phyloP scores from a whole-genome alignment of 2,888 invertebrate species.

The Ptychoptera contaminata region DNA sequence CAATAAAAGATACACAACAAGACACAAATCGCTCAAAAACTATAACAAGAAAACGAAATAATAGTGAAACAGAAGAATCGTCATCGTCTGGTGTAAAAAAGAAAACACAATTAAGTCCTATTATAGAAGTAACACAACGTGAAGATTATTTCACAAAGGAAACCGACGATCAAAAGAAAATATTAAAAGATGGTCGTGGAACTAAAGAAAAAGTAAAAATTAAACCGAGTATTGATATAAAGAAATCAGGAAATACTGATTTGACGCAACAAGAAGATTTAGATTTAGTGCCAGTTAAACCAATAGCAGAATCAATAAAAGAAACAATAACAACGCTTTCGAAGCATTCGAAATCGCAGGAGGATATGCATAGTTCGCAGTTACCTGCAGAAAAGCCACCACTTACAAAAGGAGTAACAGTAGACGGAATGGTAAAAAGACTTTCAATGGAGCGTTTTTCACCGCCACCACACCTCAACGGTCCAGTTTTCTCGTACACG shows the following conservation, averaged over 20 bases:
- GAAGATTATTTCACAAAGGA: slow-evolving; percentile 45
- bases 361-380: slow-evolving; percentile 59
- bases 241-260: slow-evolving; percentile 33
- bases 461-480: slow-evolving; percentile 52
- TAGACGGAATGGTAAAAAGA: slow-evolving; percentile 60
- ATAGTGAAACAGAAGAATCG: slow-evolving; percentile 23
- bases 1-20: slow-evolving; percentile 27
- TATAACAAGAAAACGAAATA: slow-evolving; percentile 38
- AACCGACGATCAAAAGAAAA: slow-evolving; percentile 7
- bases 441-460: slow-evolving; percentile 54
- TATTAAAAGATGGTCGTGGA: slow-evolving; percentile 4
- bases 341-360: slow-evolving; percentile 30
- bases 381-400: slow-evolving; percentile 51
- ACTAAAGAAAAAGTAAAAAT: slow-evolving; percentile 8
- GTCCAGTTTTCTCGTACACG: slow-evolving; percentile 72
- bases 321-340: slow-evolving; percentile 20
- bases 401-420: slow-evolving; percentile 53
- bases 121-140: slow-evolving; percentile 52
- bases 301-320: slow-evolving; percentile 31
- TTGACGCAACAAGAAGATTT: slow-evolving; percentile 34
- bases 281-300: slow-evolving; percentile 27
- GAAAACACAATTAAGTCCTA: slow-evolving; percentile 59
- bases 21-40: slow-evolving; percentile 5
- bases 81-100: slow-evolving; percentile 33
- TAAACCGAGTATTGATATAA: not conserved